phyloP scores from a whole-genome alignment of 2,888 invertebrate genomes.

The Acanthopleura granulata region DNA sequence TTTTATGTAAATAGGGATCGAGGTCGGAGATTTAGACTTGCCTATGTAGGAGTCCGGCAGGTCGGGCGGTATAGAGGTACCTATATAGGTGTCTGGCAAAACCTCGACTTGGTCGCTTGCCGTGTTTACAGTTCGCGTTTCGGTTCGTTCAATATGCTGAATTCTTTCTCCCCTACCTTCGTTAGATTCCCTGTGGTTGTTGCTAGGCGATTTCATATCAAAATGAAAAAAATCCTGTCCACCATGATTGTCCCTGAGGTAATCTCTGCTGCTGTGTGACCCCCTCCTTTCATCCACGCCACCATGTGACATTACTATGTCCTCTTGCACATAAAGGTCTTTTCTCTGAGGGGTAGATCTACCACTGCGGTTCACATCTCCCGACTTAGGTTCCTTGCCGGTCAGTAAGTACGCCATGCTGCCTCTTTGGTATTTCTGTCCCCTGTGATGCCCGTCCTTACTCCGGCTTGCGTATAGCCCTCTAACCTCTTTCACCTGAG shows the following conservation, averaged over 20 bases:
- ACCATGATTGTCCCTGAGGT: background rate
- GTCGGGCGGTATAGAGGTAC: background rate
- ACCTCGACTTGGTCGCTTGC: background rate
- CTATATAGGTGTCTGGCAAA: conserved; percentile 18
- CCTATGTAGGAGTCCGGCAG: conserved; percentile 12
- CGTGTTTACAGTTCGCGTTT: too few relatives aligned
- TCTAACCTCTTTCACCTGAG: too few relatives aligned
- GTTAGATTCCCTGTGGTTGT: background rate
- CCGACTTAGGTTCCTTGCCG: background rate
- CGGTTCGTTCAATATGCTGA: background rate
- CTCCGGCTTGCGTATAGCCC: too few relatives aligned
- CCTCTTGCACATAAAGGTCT: conserved; percentile 14
- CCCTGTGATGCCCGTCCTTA: background rate
- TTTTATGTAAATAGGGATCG: background rate
- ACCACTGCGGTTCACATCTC: conserved; percentile 8
- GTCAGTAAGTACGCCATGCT: conserved; percentile 15
- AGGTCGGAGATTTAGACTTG: background rate
- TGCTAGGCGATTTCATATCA: conserved; percentile 8
- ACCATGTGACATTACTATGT: conserved; percentile 8
- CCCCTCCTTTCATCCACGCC: conserved; percentile 12
- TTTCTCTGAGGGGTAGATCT: conserved; percentile 3
- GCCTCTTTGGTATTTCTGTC: background rate
- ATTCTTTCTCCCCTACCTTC: conserved; percentile 3
- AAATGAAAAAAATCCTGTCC: conserved; percentile 13
- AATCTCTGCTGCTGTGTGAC: background rate